phyloP scores from a whole-genome alignment of 2,113 vertebrate genomes.

The Chrysochloris asiatica region DNA sequence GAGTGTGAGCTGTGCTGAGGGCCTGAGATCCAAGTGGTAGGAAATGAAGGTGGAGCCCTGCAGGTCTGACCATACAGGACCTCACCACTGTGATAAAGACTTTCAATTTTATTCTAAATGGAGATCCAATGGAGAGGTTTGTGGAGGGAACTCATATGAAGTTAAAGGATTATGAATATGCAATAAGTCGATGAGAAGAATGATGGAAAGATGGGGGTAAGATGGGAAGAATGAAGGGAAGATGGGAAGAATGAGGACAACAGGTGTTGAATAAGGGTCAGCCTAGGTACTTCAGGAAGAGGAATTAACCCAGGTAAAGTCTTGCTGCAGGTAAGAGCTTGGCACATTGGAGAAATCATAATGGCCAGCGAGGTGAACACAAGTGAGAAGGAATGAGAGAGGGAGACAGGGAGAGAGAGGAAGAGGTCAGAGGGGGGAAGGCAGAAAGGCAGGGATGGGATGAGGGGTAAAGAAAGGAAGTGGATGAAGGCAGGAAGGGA shows the following conservation, averaged over 20 bases:
- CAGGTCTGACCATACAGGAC: not conserved
- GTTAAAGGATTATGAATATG: not conserved
- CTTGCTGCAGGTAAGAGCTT: not conserved
- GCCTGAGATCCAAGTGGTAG: not conserved
- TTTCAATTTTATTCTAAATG: not conserved
- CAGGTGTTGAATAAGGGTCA: not conserved
- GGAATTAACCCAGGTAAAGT: not conserved
- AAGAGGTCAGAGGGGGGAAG: too few species aligned
- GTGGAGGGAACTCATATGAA: not conserved
- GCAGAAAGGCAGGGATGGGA: not conserved
- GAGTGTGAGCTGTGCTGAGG: not conserved
- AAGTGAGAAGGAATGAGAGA: not conserved
- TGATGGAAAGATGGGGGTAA: too few species aligned
- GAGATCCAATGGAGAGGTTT: not conserved
- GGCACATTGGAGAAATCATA: not conserved
- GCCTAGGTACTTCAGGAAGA: too few species aligned
- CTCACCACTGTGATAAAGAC: not conserved
- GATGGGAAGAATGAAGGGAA: not conserved
- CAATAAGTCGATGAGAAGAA: too few species aligned
- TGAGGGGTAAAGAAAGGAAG: too few species aligned
- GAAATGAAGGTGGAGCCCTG: not conserved
- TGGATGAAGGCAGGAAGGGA: too few species aligned
- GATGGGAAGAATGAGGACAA: not conserved
- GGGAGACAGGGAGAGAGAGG: too few species aligned
- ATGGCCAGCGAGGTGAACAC: not conserved